phyloP scores from a whole-genome alignment of 2,797 vertebrate genomes.

The Hirundo rustica region DNA sequence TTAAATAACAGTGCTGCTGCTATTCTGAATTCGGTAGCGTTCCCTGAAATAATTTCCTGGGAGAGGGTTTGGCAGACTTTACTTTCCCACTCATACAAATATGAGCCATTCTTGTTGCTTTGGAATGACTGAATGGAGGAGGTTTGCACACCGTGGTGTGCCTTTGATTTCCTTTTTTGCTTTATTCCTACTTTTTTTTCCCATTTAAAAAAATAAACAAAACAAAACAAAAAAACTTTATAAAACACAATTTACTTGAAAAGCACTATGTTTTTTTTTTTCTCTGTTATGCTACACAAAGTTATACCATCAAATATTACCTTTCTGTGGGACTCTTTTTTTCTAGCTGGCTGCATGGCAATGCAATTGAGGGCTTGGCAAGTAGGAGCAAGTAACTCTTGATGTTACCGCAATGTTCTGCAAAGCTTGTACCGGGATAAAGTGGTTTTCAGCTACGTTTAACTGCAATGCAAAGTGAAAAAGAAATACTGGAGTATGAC shows the following conservation, averaged over 20 bases:
- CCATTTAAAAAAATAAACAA: too few species aligned
- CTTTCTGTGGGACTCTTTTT: not conserved
- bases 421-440: not conserved
- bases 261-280: not conserved
- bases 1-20: not conserved
- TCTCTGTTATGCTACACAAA: not conserved
- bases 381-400: not conserved
- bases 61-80: slow-evolving; percentile 24
- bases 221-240: not conserved
- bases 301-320: not conserved
- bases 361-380: not conserved
- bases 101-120: not conserved
- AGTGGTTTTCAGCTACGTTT: not conserved
- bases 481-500: not conserved
- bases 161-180: slow-evolving; percentile 10
- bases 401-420: not conserved
- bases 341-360: not conserved
- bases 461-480: not conserved
- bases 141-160: not conserved
- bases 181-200: not conserved
- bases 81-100: not conserved
- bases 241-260: not conserved
- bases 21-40: not conserved
- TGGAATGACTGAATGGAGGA: not conserved
- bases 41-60: slow-evolving; percentile 20